Conservation (phyloP, 2,888 invertebrate species). For the Sesamia inferens region DNA sequence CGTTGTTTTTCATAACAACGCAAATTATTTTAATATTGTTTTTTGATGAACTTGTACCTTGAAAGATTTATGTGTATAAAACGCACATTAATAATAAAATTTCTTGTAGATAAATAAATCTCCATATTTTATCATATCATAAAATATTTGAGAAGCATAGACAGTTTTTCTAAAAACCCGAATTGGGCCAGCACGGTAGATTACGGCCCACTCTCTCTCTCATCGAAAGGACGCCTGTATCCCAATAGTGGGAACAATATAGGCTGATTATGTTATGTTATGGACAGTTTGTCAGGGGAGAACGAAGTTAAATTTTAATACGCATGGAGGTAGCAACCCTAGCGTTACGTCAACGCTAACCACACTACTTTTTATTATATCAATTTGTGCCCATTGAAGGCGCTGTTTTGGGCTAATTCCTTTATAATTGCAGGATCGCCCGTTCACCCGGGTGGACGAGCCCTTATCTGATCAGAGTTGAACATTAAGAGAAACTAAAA, state of each 20-base stretch:
- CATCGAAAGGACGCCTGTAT: too few species aligned
- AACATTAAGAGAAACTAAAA: constrained; percentile 80
- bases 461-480: constrained; percentile 82
- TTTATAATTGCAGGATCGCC: constrained; percentile 88
- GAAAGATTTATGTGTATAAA: neutral
- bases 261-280: too few species aligned
- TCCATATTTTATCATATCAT: neutral
- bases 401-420: constrained; percentile 88
- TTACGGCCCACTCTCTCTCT: too few species aligned
- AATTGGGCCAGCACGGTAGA: too few species aligned
- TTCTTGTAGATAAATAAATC: too few species aligned
- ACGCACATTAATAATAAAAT: too few species aligned
- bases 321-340: constrained; percentile 64
- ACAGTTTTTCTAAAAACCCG: too few species aligned
- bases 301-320: neutral
- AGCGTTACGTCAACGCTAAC: constrained; percentile 71
- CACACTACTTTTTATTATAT: constrained; percentile 89
- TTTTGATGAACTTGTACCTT: too few species aligned
- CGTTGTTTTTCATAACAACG: too few species aligned
- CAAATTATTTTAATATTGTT: too few species aligned
- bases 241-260: too few species aligned
- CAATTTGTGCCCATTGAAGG: constrained; percentile 89
- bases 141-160: neutral
- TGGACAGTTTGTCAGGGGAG: too few species aligned
- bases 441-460: constrained; percentile 78